Base-by-base conservation (phyloP, 2,113 vertebrate species). In the Eptesicus fuscus region DNA sequence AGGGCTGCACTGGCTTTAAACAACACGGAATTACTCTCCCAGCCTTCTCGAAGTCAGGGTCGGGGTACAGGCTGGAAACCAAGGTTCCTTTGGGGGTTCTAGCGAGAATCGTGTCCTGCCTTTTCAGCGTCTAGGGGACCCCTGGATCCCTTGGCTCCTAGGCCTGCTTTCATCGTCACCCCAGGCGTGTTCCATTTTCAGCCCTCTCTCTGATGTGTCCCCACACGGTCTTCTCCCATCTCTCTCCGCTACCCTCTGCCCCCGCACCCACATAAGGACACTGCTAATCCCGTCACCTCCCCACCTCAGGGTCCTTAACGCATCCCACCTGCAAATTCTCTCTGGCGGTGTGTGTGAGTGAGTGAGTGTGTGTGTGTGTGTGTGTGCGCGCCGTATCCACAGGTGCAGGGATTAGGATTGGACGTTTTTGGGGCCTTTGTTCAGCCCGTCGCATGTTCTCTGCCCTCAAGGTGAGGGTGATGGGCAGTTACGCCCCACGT, bases 341-440 rank as follows among this genome's bases (percentile, higher is more conserved):
- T 49, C 49, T 49, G 14, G 49, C 12, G 49, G 49, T 4, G 14
- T 1, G 42, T 42, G 42, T 42, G 42, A 1, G 42, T 7, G 42
- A n/a, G n/a, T n/a, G n/a, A n/a, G n/a, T n/a, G 49, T 4, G 14
- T 1, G 49, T 4, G 14, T 1, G 42, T 42, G 42, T 42, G 42
- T 7, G 42, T 7, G 42, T 42, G 42, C 8, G 23, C 0, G 7
- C 7, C 9, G 0, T 4, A 59, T 1, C 23, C 9, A 1, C n/a
- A 47, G 67, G 61, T n/a, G 35, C 25, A 7, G 30, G 47, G 28
- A 3, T n/a, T 9, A n/a, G 83, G 56, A 9, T 4, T 1, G 61
- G 35, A 3, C 0, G 0, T 51, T 30, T 42, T 3, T 2, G 5
- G 47, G 51, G 79, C 17, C 23, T 1, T n/a, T 16, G 8, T 18